Evolutionary conservation across 2,888 invertebrate genomes (phyloP).

Genomic region (Busseola fusca): DNA sequence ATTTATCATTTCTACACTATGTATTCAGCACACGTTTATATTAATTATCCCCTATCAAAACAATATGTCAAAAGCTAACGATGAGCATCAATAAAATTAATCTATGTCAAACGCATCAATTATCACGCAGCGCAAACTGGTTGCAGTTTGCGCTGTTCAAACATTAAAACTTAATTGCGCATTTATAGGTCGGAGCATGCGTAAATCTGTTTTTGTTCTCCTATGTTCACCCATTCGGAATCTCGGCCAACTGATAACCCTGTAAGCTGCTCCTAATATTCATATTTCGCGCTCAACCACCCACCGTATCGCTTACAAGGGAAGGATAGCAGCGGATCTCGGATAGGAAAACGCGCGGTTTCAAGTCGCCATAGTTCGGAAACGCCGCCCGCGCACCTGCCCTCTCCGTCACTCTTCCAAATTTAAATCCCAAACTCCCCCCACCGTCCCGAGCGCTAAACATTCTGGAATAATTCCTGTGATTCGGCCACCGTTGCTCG

Average conservation of each 20-base stretch:
- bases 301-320: slow-evolving; percentile 68
- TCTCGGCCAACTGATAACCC: slow-evolving; percentile 77
- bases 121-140: slow-evolving; percentile 32
- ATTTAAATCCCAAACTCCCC: slow-evolving; percentile 89
- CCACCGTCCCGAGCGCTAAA: slow-evolving; percentile 82
- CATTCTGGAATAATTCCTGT: slow-evolving; percentile 89
- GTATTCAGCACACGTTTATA: slow-evolving; percentile 26
- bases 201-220: slow-evolving; percentile 75
- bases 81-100: slow-evolving; percentile 47
- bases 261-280: slow-evolving; percentile 63
- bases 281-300: slow-evolving; percentile 57
- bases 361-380: slow-evolving; percentile 76
- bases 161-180: slow-evolving; percentile 65
- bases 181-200: slow-evolving; percentile 69
- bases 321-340: slow-evolving; percentile 70
- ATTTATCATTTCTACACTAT: slow-evolving; percentile 37
- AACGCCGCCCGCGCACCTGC: slow-evolving; percentile 89
- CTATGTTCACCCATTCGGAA: slow-evolving; percentile 73
- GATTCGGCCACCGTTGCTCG: slow-evolving; percentile 85
- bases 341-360: slow-evolving; percentile 75
- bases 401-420: slow-evolving; percentile 89
- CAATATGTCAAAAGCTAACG: slow-evolving; percentile 40
- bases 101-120: slow-evolving; percentile 53
- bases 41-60: slow-evolving; percentile 40
- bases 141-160: slow-evolving; percentile 46